Evolutionary conservation across 1,140 invertebrate genomes (phyloP), one percentile per base, ranked within the genome.

Genomic region (Orussus abietinus): DNA sequence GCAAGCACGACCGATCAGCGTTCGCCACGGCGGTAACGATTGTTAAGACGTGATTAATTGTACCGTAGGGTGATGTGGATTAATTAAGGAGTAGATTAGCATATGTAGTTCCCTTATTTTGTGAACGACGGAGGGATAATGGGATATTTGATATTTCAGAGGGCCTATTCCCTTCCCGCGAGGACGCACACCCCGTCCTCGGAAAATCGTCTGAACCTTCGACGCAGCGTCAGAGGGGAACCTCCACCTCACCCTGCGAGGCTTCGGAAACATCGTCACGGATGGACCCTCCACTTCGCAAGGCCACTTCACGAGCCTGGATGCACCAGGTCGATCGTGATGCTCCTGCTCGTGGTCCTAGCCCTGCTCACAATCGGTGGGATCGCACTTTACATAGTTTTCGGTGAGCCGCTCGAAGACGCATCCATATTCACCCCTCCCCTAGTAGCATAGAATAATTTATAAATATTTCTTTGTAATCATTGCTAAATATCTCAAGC

Each of bases 271-370:
- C 62, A 66, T 44, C 57, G 66, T 31, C 60, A 62, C 36, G 69
- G 69, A 17, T 72, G 69, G 66, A 71, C 64, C 0, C 39, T 71
- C 25, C 64, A 72, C 45, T 59, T 72, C 42, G 62, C 57, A 30
- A 49, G 59, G 39, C 65, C 65, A 31, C 49, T 67, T 29, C 45
- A 51, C 32, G 54, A 33, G 25, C 54, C 65, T 35, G 51, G 55
- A 39, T 69, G 66, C 34, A 63, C 66, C 45, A 66, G 59, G 36
- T 62, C 63, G 3, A 55, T 66, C 12, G 40, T 66, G 5, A 40
- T 70, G 1, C 45, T 71, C 3, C 34, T 71, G 21, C 55, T 69
- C 15, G 43, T 62, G 4, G 45, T 72, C 31, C 40, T 71, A 25
- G 51, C 60, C 13, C 58, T 72, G 18, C 55, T 72, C 10, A 64